Percentiles rank a stretch among this genome's conserved stretches.
Evolutionary conservation across 1,140 invertebrate genomes (phyloP).

Genomic region (Calliopsis andreniformis): DNA sequence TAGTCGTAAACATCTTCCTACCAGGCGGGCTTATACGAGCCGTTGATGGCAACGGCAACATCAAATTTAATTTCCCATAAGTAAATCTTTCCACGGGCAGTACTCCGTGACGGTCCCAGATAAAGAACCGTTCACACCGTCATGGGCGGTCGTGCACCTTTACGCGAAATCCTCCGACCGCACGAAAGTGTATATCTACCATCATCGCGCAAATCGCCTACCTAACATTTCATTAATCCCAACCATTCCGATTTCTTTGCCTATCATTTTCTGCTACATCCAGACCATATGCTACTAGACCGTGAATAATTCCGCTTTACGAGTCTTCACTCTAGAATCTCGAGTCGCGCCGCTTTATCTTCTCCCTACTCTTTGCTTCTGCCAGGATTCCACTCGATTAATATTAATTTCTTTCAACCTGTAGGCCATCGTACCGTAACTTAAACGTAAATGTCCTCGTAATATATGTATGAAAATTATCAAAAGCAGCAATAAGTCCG

Average conservation of each 20-base stretch:
- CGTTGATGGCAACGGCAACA: slow-evolving; percentile 76
- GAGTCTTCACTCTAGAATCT: slow-evolving; percentile 34
- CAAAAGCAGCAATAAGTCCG: slow-evolving; percentile 18
- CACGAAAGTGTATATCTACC: slow-evolving; percentile 17
- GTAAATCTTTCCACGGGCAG: slow-evolving; percentile 73
- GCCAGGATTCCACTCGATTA: slow-evolving; percentile 24
- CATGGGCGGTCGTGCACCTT: slow-evolving; percentile 48
- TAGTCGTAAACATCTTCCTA: slow-evolving; percentile 77
- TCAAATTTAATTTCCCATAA: slow-evolving; percentile 79
- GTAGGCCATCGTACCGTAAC: slow-evolving; percentile 11
- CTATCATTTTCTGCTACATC: slow-evolving; percentile 36
- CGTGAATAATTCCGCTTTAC: slow-evolving; percentile 36
- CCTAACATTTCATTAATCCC: slow-evolving; percentile 34
- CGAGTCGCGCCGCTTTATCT: slow-evolving; percentile 15
- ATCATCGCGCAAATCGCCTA: slow-evolving; percentile 38
- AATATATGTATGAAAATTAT: slow-evolving; percentile 26
- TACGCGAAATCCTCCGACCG: neutral
- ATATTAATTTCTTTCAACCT: slow-evolving; percentile 40
- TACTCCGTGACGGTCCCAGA: slow-evolving; percentile 57
- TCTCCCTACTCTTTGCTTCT: slow-evolving; percentile 25
- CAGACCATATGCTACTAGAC: neutral
- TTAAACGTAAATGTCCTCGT: slow-evolving; percentile 27
- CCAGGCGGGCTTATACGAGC: slow-evolving; percentile 76
- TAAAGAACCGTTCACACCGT: slow-evolving; percentile 68
- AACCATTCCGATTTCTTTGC: slow-evolving; percentile 43